These are phyloP conservation scores for Holothuria glaberrima DNA, from an alignment of 35 echinoderm and acorn worm species.

Conservation along the genomic window DNA sequence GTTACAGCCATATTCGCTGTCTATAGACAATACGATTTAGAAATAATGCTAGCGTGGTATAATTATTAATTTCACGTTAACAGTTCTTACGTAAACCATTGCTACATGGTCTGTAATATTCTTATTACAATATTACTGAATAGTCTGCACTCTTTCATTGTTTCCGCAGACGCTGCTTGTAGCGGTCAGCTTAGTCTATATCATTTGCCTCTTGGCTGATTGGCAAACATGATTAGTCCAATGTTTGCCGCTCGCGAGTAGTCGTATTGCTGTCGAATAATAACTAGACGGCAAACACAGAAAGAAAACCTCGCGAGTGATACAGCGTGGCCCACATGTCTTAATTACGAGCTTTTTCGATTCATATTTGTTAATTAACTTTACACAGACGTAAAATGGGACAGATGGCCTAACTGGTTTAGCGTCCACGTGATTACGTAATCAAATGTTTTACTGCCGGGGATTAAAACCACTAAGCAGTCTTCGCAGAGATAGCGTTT, in stretches of 20 bases:
- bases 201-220: no score
- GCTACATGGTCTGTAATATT: no score
- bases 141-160: no score
- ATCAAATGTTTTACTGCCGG: constrained; percentile 20
- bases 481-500: not conserved
- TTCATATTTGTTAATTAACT: constrained; percentile 52
- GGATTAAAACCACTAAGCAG: not conserved
- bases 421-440: constrained; percentile 18
- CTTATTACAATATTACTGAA: no score
- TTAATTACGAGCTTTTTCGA: constrained; percentile 39
- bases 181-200: no score
- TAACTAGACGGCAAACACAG: not conserved
- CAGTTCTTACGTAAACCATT: no score
- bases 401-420: constrained; percentile 17
- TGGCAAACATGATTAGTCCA: not conserved
- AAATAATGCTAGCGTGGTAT: no score
- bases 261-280: constrained; percentile 2
- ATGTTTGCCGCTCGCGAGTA: constrained; percentile 4
- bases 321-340: constrained; percentile 7
- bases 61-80: no score
- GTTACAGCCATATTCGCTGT: no score
- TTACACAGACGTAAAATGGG: constrained; percentile 3
- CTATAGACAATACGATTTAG: no score
- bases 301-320: not conserved
- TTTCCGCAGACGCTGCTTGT: no score